These are phyloP conservation scores for Emydura subglobosa DNA, from an alignment of 2,113 vertebrate genomes.

Conservation along the genomic window DNA sequence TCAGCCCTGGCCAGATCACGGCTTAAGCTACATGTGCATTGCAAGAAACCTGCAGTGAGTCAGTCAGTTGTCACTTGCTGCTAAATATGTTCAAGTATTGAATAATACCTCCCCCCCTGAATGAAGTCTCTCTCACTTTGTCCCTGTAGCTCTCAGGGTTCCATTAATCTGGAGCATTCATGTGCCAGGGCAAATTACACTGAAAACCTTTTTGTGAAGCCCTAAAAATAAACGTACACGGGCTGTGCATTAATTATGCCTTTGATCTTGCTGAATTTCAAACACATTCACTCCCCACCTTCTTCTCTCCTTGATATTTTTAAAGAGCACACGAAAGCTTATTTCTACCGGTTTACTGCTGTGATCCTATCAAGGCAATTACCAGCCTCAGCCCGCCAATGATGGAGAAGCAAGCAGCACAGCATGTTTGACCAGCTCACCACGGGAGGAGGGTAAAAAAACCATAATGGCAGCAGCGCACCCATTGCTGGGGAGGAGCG, in stretches of 20 bases:
- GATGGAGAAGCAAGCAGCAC: neutral
- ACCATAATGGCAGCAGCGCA: neutral
- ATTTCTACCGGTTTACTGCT: neutral
- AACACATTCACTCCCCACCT: constrained; percentile 23
- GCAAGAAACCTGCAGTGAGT: neutral
- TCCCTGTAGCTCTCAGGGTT: constrained; percentile 58
- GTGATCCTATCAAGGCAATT: constrained; percentile 19
- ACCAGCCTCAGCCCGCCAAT: neutral
- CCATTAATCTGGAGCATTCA: constrained; percentile 50
- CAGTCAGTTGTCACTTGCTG: neutral
- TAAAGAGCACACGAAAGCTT: neutral
- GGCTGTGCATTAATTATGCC: constrained; percentile 55
- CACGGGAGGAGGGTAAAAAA: neutral
- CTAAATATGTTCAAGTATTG: constrained; percentile 9
- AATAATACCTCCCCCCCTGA: constrained; percentile 59
- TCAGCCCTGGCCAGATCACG: neutral
- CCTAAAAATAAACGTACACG: constrained; percentile 62
- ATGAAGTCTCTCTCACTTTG: constrained; percentile 55
- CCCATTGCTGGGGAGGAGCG: neutral
- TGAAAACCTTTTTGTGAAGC: constrained; percentile 37
- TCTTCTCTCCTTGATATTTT: neutral
- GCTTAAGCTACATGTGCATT: neutral
- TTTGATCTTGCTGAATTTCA: constrained; percentile 35
- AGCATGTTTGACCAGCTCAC: neutral
- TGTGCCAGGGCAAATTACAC: constrained; percentile 39